Conservation (phyloP, 1,140 invertebrate species). For the Lerema accius region DNA sequence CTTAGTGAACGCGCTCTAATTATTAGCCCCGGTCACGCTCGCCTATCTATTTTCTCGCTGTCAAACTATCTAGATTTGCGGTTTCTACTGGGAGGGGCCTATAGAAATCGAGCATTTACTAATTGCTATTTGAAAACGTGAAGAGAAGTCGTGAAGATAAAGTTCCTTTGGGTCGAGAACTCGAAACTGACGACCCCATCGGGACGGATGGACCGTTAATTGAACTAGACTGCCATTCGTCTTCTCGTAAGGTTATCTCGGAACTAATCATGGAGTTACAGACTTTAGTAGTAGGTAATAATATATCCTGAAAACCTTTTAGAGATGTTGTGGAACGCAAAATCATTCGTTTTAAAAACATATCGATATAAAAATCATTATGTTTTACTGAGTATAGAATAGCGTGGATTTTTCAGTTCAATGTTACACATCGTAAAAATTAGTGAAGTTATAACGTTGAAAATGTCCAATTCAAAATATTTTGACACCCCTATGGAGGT, state of each 20-base stretch:
- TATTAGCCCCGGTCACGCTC: slow-evolving; percentile 12
- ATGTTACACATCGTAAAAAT: no score
- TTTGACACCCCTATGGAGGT: no score
- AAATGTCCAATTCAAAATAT: slow-evolving; percentile 20
- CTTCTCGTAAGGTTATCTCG: not conserved
- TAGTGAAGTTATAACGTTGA: no score
- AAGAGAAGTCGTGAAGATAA: not conserved
- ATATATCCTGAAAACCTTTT: no score
- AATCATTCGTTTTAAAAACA: no score
- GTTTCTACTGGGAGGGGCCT: slow-evolving; percentile 8
- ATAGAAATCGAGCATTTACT: slow-evolving; percentile 2
- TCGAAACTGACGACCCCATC: not conserved
- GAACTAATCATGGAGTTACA: no score
- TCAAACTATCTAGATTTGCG: slow-evolving; percentile 16
- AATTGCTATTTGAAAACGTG: slow-evolving; percentile 15
- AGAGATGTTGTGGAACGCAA: no score
- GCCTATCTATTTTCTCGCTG: slow-evolving; percentile 18
- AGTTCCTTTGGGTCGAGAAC: not conserved
- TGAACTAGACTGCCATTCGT: not conserved
- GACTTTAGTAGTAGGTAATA: no score
- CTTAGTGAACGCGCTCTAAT: slow-evolving; percentile 14
- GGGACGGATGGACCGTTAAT: not conserved
- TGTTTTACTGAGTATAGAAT: no score
- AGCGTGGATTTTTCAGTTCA: no score
- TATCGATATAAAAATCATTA: no score